Percentiles rank a stretch among this genome's conserved stretches.
Conservation (phyloP, 2,797 vertebrate species). For the Paratrypauchen microcephalus region DNA sequence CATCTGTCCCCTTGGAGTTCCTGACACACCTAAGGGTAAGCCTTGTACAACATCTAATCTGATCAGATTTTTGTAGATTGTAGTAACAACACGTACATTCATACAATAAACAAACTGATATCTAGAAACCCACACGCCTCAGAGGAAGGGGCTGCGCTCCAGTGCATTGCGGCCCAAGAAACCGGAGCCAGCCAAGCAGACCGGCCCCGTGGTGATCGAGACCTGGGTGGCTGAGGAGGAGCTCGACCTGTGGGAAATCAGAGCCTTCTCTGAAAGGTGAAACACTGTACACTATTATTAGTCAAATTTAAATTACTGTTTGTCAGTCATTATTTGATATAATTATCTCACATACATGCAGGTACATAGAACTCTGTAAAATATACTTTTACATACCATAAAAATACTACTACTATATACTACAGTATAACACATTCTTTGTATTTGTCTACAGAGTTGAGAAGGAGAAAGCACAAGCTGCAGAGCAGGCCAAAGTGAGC, state of each 20-base stretch:
- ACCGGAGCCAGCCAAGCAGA: slow-evolving; percentile 94
- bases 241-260: slow-evolving; percentile 96
- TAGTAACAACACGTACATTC: not conserved
- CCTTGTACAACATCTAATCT: not conserved
- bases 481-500: slow-evolving; percentile 93
- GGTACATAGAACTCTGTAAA: not conserved
- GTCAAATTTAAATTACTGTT: no score
- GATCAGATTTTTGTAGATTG: not conserved
- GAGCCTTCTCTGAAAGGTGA: slow-evolving; percentile 98
- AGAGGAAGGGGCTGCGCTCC: slow-evolving; percentile 96
- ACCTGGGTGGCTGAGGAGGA: slow-evolving; percentile 97
- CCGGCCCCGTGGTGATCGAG: slow-evolving; percentile 94
- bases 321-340: no score
- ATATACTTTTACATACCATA: not conserved
- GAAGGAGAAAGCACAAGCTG: slow-evolving; percentile 95
- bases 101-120: not conserved
- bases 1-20: slow-evolving; percentile 94
- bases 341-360: not conserved
- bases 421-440: not conserved
- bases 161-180: slow-evolving; percentile 97
- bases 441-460: slow-evolving; percentile 83
- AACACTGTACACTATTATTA: not conserved
- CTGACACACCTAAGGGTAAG: slow-evolving; percentile 94
- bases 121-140: slow-evolving; percentile 95
- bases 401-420: no score